Conservation (phyloP, 1,140 invertebrate species). For the Antheraea pernyi region DNA sequence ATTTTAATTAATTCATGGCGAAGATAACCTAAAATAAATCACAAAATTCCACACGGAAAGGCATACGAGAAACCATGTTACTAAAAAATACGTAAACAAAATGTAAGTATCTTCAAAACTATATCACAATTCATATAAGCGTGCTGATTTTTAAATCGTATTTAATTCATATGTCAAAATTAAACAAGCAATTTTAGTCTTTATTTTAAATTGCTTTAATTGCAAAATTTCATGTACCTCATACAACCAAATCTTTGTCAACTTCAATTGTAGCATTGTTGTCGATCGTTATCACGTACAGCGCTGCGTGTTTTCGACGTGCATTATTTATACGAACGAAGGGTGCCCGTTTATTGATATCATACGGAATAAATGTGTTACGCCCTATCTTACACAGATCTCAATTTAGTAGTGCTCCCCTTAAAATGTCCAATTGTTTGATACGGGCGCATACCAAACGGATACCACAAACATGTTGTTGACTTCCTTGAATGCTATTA, state of each 20-base stretch:
- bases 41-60: no score
- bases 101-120: no score
- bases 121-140: no score
- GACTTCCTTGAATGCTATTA: background rate
- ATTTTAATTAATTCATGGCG: no score
- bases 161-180: background rate
- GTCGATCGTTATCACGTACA: slow-evolving; percentile 1
- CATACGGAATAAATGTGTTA: background rate
- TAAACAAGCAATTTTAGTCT: background rate
- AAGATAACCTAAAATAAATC: no score
- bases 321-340: slow-evolving; percentile 9
- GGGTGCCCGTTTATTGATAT: slow-evolving; percentile 7
- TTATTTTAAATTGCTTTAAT: background rate
- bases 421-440: slow-evolving; percentile 34
- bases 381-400: slow-evolving; percentile 6
- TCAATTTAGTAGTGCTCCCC: slow-evolving; percentile 10
- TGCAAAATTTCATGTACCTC: background rate
- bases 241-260: background rate
- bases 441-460: slow-evolving; percentile 29
- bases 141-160: background rate
- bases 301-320: background rate
- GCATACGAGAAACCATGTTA: no score
- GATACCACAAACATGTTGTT: background rate
- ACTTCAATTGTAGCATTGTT: slow-evolving; percentile 7
- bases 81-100: no score